Conservation (phyloP, 2,113 vertebrate genomes). For the Poeciliopsis occidentalis region DNA sequence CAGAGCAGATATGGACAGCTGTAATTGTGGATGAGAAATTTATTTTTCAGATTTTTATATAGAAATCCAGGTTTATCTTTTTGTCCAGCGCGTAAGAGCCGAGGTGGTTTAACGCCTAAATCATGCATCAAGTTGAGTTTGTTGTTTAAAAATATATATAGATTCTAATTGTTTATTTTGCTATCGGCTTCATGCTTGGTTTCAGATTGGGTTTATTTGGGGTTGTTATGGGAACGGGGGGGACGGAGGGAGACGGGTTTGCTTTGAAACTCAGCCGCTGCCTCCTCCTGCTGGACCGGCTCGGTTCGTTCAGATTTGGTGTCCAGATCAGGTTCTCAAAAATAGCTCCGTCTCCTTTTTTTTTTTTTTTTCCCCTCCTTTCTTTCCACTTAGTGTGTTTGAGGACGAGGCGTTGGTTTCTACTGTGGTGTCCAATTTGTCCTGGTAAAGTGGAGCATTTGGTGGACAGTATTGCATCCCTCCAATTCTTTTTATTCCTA, state of each 20-base stretch:
- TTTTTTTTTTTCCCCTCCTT: background rate
- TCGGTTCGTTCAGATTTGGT: constrained; percentile 51
- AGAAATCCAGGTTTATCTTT: constrained; percentile 52
- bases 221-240: constrained; percentile 7
- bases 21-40: constrained; percentile 30
- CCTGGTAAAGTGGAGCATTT: constrained; percentile 29
- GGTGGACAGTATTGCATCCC: constrained; percentile 31
- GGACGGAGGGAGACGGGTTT: constrained; percentile 35
- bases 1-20: constrained; percentile 13
- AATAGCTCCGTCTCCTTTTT: constrained; percentile 46
- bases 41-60: constrained; percentile 53
- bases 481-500: constrained; percentile 20
- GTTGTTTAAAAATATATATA: background rate
- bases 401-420: constrained; percentile 56
- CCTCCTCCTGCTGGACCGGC: constrained; percentile 34
- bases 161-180: background rate
- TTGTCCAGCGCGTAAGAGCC: constrained; percentile 12
- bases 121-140: constrained; percentile 14
- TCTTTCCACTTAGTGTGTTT: constrained; percentile 31
- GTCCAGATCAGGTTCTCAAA: constrained; percentile 66
- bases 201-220: constrained; percentile 5
- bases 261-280: constrained; percentile 57
- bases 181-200: constrained; percentile 25
- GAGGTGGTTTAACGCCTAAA: constrained; percentile 6
- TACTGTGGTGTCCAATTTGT: constrained; percentile 64